Evolutionary conservation across 2,888 invertebrate genomes (phyloP).

Genomic region (Crematogaster levior): DNA sequence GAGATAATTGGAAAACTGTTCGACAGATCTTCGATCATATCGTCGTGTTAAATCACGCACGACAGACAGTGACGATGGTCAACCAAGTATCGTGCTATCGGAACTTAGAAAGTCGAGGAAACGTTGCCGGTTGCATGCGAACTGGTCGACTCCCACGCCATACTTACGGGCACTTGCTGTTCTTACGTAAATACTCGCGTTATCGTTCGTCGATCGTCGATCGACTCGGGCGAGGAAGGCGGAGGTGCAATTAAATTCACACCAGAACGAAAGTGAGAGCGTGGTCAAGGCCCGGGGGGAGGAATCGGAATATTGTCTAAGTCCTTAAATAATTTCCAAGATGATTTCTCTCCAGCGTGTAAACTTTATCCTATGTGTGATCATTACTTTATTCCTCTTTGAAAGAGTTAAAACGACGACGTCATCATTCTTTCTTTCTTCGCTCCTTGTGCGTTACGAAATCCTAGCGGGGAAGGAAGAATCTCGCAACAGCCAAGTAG

Average conservation of each 20-base stretch:
- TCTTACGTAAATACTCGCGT: conserved; percentile 59
- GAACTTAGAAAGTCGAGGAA: conserved; percentile 53
- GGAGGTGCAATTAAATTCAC: conserved; percentile 58
- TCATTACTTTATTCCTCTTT: not conserved
- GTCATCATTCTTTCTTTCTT: not conserved
- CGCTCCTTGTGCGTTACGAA: not conserved
- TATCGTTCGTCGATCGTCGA: conserved; percentile 54
- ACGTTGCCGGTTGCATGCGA: conserved; percentile 45
- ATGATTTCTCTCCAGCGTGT: not conserved
- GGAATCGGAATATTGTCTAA: not conserved
- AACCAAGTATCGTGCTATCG: conserved; percentile 23
- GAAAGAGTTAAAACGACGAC: not conserved
- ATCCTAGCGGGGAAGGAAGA: not conserved
- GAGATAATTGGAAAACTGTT: too few species aligned
- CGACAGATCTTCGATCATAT: not conserved
- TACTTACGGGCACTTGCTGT: conserved; percentile 43
- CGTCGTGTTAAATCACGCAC: conserved; percentile 7
- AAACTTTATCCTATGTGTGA: not conserved
- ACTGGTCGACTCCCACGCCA: conserved; percentile 53
- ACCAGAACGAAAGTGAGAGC: conserved; percentile 73
- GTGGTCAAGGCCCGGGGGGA: conserved; percentile 68
- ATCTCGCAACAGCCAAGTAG: conserved; percentile 26
- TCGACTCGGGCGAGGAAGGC: conserved; percentile 4
- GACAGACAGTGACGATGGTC: conserved; percentile 28
- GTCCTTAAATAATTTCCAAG: not conserved